Base-by-base conservation (phyloP, 2,888 invertebrate genomes). In the Mylabris sibirica region DNA sequence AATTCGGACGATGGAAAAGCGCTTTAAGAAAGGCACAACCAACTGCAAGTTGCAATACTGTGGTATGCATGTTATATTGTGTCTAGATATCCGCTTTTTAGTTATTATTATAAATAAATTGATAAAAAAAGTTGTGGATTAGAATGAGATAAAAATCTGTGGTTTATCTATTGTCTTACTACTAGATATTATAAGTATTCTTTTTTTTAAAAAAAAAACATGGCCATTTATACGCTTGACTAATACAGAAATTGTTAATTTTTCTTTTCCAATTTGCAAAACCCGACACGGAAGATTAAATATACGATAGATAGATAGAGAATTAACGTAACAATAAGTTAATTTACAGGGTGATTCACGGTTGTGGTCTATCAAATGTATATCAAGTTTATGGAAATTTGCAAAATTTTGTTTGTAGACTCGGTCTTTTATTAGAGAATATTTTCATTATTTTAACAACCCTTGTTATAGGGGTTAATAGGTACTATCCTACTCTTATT, bases 181-280 rank as follows among this genome's bases (percentile, higher is more conserved):
- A 44, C n/a, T 44, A n/a, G n/a, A n/a, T n/a, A 14, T 41, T 1
- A 14, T 30, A 30, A 8, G n/a, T n/a, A n/a, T n/a, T n/a, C 30
- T 30, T 41, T 41, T 41, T 12, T 34, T n/a, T n/a, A n/a, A n/a
- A n/a, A 38, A 68, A 63, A 63, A 66, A 63, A 69, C 69, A 69
- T 63, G 69, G 69, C 66, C 69, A 66, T 66, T 69, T 69, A 66
- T 66, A 69, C 69, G 69, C 63, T 69, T 66, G 66, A 66, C 66
- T 66, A 49, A 20, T 20, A 44, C n/a, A 44, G 44, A 44, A 44
- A 44, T 17, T 8, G 44, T 14, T 38, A 38, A 38, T 38, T 14
- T 38, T 38, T 38, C 12, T 3, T 44, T 44, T 41, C 59, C 38
- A 34, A 60, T 38, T 60, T 30, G 60, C 60, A 34, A 60, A 60